Conservation (phyloP, 2,888 invertebrate species). For the Homarus gammarus region DNA sequence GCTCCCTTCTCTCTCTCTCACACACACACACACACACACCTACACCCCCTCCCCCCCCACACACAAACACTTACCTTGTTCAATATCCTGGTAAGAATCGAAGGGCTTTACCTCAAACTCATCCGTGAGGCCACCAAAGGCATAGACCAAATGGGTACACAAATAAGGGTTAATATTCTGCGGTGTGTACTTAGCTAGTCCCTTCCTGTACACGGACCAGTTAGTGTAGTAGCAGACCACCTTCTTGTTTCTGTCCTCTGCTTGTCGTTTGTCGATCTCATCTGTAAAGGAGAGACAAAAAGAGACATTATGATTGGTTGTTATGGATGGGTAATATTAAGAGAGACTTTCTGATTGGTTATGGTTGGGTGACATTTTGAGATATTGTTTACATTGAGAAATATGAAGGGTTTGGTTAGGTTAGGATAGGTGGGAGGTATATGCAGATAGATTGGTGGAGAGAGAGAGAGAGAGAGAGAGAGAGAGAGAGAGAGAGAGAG, state of each 20-base stretch:
- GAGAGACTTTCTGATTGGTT: too few relatives aligned
- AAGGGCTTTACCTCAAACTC: constrained; percentile 94
- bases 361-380: too few relatives aligned
- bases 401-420: too few relatives aligned
- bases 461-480: too few relatives aligned
- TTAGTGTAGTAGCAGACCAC: constrained; percentile 96
- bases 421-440: too few relatives aligned
- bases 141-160: constrained; percentile 95
- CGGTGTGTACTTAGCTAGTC: constrained; percentile 93
- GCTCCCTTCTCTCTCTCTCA: too few relatives aligned
- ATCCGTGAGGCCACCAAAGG: constrained; percentile 94
- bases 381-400: too few relatives aligned
- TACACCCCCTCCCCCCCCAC: too few relatives aligned
- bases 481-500: too few relatives aligned
- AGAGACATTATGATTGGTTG: background rate
- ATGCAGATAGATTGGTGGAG: too few relatives aligned
- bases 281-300: constrained; percentile 35
- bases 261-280: constrained; percentile 45
- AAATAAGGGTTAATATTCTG: constrained; percentile 96
- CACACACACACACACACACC: too few relatives aligned
- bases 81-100: constrained; percentile 96
- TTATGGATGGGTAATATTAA: too few relatives aligned
- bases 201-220: constrained; percentile 95
- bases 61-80: constrained; percentile 90
- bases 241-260: constrained; percentile 38